Base-by-base conservation (phyloP, 1,140 invertebrate genomes). In the Eriocheir sinensis region DNA sequence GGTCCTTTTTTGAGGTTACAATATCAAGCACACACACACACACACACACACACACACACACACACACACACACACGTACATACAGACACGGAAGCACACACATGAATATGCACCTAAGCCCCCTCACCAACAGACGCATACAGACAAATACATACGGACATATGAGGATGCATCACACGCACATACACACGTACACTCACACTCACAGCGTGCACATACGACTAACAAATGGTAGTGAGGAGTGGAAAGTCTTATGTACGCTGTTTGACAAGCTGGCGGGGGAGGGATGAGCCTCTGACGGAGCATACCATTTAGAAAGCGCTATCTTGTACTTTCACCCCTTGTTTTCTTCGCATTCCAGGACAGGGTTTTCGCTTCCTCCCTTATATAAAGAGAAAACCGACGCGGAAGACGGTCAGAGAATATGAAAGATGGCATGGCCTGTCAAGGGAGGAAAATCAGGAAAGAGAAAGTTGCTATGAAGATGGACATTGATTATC, bases 21-120 rank as follows among this genome's bases (percentile, higher is more conserved):
- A 48, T 48, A 48, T 48, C 44, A 8, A 34, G 27, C 32, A 9
- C 32, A 9, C 4, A 6, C 36, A 85, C 81, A 85, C 36, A 85
- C 81, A 85, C 36, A 85, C 81, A 85, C 36, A 85, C 36, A 85
- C 36, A 85, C 36, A 85, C 36, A 85, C 36, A 85, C 36, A 85
- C 38, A 36, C 38, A 12, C 17, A 85, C 44, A 53, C 44, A 60
- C n/a, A 89, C n/a, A 89, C 44, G 53, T 30, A 89, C 44, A 89
- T 30, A 89, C 44, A 89, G n/a, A 89, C 88, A 89, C 88, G 32
- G 38, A 81, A 27, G 44, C 86, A 44, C 1, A 89, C 86, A 41
- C 38, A 27, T 85, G 53, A 12, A 72, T 72, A 72, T 72, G 27
- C 53, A 72, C 27, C 27, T 72, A 12, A 72, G 27, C 53, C 53